Evolutionary conservation across 2,113 vertebrate species (phyloP), one percentile per base, ranked within the genome.

Genomic region (Pterocles gutturalis): DNA sequence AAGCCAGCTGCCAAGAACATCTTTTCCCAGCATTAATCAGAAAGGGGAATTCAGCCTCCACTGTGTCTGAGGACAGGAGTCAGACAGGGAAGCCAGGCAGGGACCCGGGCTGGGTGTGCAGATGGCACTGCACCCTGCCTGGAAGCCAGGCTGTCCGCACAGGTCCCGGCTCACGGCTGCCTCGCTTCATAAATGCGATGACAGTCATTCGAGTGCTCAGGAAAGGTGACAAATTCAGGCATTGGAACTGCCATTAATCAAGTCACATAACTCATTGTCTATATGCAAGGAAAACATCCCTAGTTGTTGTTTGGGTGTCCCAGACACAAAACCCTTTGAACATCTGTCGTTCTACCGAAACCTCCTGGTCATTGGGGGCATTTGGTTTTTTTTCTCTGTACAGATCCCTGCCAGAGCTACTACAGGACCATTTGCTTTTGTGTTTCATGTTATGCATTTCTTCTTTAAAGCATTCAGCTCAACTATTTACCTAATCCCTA

Each of bases 161-260:
- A 8, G 19, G 20, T 48, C 82, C 55, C 3, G 2, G 48, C 19
- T n/a, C 13, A 0, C 7, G 4, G 26, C 83, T 64, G 66, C 89
- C 62, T n/a, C 41, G 0, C 51, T 18, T 43, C 2, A 31, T 36
- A 46, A 43, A 29, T 0, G 13, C 4, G 3, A 7, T 26, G 61
- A n/a, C 60, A 72, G 70, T 49, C 55, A 34, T 4, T 41, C 3
- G 3, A 33, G 57, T 12, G 57, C 36, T 77, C 3, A 0, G 51
- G 57, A 87, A 64, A 87, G 71, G 71, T 77, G 83, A 62, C 53
- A 62, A 53, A 57, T 31, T 58, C 43, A 28, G 11, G 33, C 78
- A 9, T 11, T 18, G 51, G 41, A 54, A 18, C 34, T 55, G 71
- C n/a, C 53, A 58, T 71, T 66, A 70, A 78, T 92, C 41, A 49